Base-by-base conservation (phyloP, 2,888 invertebrate species). In the Gisinianus flammeolus region DNA sequence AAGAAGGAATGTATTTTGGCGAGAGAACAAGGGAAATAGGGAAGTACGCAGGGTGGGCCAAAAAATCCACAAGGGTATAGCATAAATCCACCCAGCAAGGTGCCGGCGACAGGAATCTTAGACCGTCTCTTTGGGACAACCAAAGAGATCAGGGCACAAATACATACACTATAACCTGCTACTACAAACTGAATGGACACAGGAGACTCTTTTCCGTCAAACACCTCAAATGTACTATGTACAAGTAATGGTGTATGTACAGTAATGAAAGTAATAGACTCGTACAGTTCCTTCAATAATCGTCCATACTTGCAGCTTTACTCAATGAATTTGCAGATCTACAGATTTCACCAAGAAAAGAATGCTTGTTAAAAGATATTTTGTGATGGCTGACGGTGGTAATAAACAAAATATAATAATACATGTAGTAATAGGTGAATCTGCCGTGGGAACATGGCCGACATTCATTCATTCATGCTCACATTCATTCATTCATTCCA, bases 61-160 rank as follows among this genome's bases (percentile, higher is more conserved):
- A 35, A 77, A 68, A 73, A 73, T 62, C 33, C n/a, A 31, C 73
- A 62, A 62, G 67, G 58, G 67, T 44, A 52, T 58, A 64, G 68
- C 35, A 64, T 22, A 73, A 58, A 72, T 73, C 73, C 73, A 33
- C 80, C 24, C 80, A 81, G 80, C 79, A 76, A 79, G 81, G 79
- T 76, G 79, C 79, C 78, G 81, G 81, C 81, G 81, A 81, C 81
- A 81, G 81, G 79, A 81, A 81, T 81, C 81, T 81, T 78, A 81
- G 74, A 81, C 79, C 68, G 54, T 78, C 77, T 75, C 64, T 44
- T 54, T 62, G 76, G 54, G 67, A 73, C 71, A 70, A 73, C 62
- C 56, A 64, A 69, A 78, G 75, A 62, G 71, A 77, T 77, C 70
- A 77, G 76, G 75, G 72, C 79, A 80, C 80, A 76, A 72, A 35